A percentile compares a stretch with the other conserved stretches of the same genome.
These are phyloP conservation scores for Periphyllus acericola DNA, from an alignment of 2,888 invertebrate genomes.

Conservation along the genomic window DNA sequence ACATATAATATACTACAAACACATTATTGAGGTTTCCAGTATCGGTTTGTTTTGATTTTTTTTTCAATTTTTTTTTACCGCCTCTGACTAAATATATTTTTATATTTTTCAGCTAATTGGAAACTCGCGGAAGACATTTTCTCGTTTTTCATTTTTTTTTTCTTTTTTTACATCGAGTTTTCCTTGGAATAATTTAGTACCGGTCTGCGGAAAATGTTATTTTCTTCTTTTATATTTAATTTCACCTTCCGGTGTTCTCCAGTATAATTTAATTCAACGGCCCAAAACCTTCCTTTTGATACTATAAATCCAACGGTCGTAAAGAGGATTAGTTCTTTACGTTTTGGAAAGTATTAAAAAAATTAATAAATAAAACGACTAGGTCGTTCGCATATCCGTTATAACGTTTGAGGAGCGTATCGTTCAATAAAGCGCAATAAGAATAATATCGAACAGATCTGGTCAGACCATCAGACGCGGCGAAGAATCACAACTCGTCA, in stretches of 20 bases:
- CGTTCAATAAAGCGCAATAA: not conserved
- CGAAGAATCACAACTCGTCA: not conserved
- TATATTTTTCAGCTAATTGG: slow-evolving; percentile 10
- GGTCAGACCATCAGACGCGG: too few species aligned
- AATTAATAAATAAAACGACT: not conserved
- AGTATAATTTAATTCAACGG: slow-evolving; percentile 46
- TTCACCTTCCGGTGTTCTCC: slow-evolving; percentile 36
- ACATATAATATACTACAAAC: not conserved
- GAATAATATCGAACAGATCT: not conserved
- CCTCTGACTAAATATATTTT: not conserved
- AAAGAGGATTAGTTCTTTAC: slow-evolving; percentile 40
- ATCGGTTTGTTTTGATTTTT: not conserved
- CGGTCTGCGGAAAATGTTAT: slow-evolving; percentile 20
- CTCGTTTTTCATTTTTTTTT: not conserved
- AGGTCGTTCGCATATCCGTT: not conserved
- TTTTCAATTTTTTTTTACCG: not conserved
- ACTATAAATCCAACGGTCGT: slow-evolving; percentile 28
- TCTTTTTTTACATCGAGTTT: not conserved
- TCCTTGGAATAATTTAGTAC: slow-evolving; percentile 38
- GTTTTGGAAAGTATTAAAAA: not conserved
- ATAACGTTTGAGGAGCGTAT: not conserved
- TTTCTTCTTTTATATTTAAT: slow-evolving; percentile 41
- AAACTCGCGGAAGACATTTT: not conserved
- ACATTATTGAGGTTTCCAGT: not conserved
- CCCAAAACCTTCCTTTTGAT: slow-evolving; percentile 28